A percentile compares a stretch with the other conserved stretches of the same genome.
Conservation (phyloP, 2,888 invertebrate species). For the Colostygia pectinataria region DNA sequence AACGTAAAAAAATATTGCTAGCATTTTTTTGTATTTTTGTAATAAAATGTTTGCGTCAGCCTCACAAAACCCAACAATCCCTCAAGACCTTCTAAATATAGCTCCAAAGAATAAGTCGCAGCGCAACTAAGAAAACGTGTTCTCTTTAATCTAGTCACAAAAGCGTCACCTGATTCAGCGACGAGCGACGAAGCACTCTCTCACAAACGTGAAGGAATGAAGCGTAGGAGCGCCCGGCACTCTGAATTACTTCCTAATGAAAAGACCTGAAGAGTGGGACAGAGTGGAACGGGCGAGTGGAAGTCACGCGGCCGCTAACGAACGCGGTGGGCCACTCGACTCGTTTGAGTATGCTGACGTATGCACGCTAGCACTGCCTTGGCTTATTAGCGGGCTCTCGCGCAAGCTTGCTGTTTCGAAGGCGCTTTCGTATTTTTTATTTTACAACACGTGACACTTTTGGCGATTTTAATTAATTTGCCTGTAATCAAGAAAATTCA, state of each 20-base stretch:
- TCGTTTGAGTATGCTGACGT: constrained; percentile 59
- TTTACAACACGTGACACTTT: constrained; percentile 1
- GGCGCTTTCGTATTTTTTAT: constrained; percentile 16
- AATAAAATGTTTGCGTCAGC: constrained; percentile 12
- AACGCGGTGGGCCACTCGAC: constrained; percentile 71
- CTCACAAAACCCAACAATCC: constrained; percentile 32
- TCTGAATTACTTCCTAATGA: constrained; percentile 83
- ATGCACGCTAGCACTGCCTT: constrained; percentile 40
- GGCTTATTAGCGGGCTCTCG: constrained; percentile 50
- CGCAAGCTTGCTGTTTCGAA: constrained; percentile 9
- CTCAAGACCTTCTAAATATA: constrained; percentile 69
- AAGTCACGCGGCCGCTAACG: constrained; percentile 78
- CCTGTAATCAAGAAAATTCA: no score
- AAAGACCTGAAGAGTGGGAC: constrained; percentile 76
- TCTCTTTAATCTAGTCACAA: constrained; percentile 82
- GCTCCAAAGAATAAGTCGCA: constrained; percentile 58
- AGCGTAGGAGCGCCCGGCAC: constrained; percentile 75
- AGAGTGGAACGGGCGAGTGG: constrained; percentile 58
- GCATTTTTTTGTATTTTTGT: constrained; percentile 1
- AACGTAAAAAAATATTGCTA: not conserved
- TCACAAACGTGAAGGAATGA: constrained; percentile 78
- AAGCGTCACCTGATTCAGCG: constrained; percentile 80
- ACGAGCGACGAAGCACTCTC: constrained; percentile 66
- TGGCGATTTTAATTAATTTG: no score
- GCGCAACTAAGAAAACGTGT: constrained; percentile 69